Percentiles rank a stretch among this genome's conserved stretches.
phyloP scores from a whole-genome alignment of 2,888 invertebrate genomes.

The Esperia sulphurella region DNA sequence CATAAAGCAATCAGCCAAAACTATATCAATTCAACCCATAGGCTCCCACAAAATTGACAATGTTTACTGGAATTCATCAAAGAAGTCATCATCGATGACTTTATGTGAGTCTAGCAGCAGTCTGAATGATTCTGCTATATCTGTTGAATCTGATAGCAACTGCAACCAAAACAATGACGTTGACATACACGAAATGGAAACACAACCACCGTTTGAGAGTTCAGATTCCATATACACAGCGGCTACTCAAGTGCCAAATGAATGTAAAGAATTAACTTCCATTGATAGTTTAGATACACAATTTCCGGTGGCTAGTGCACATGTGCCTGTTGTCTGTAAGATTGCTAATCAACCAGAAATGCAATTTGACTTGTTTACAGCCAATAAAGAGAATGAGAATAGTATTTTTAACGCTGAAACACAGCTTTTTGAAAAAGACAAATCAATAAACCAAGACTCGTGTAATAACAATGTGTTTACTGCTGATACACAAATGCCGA shows the following conservation, averaged over 20 bases:
- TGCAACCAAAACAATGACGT: conserved; percentile 5
- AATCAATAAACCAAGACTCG: background rate
- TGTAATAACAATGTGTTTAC: conserved; percentile 17
- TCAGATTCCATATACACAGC: conserved; percentile 44
- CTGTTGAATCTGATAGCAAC: conserved; percentile 16
- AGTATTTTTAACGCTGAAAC: conserved; percentile 27
- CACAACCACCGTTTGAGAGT: conserved; percentile 40
- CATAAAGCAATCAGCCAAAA: conserved; percentile 45
- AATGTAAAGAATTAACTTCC: conserved; percentile 1
- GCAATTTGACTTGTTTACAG: conserved; percentile 40
- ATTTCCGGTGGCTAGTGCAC: conserved; percentile 17
- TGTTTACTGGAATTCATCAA: conserved; percentile 53
- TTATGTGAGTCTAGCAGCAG: conserved; percentile 36
- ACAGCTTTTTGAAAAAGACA: conserved; percentile 17
- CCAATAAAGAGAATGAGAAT: conserved; percentile 29
- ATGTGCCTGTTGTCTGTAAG: conserved; percentile 42
- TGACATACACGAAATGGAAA: conserved; percentile 39
- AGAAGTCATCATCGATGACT: conserved; percentile 45
- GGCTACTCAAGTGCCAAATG: conserved; percentile 31
- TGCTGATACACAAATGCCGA: conserved; percentile 22
- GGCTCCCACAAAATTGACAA: conserved; percentile 50
- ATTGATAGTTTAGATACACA: conserved; percentile 22
- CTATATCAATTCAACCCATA: conserved; percentile 44
- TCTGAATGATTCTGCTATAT: conserved; percentile 31
- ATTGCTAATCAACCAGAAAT: conserved; percentile 45